These are phyloP conservation scores for Brachyalestes nurse DNA, from an alignment of 2,797 vertebrate genomes.

Conservation along the genomic window DNA sequence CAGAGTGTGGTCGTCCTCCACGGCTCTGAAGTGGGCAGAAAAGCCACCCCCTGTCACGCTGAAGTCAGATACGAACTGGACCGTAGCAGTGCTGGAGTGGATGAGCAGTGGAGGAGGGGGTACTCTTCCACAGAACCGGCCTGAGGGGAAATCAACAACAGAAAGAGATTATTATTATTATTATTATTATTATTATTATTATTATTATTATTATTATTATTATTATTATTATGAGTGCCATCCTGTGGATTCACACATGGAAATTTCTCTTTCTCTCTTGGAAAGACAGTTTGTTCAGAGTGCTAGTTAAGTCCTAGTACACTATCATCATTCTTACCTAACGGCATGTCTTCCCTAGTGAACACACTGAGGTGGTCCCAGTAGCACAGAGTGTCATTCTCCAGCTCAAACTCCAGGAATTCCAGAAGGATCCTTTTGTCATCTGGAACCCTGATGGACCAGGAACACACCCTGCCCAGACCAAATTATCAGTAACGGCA, in stretches of 20 bases:
- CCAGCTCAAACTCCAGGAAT: constrained; percentile 80
- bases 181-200: no score
- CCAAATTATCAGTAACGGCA: neutral
- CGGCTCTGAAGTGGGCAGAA: constrained; percentile 73
- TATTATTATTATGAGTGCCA: neutral
- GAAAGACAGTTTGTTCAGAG: neutral
- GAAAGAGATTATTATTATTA: neutral
- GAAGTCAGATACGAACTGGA: constrained; percentile 84
- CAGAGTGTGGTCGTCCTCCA: constrained; percentile 66
- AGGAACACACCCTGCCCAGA: constrained; percentile 77
- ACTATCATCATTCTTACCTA: constrained; percentile 74
- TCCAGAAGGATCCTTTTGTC: constrained; percentile 71
- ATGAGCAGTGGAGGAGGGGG: constrained; percentile 73
- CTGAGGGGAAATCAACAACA: constrained; percentile 64
- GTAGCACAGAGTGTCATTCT: constrained; percentile 74
- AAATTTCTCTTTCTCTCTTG: no score
- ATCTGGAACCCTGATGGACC: constrained; percentile 75
- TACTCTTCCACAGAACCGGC: constrained; percentile 78
- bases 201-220: no score
- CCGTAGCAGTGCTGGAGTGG: constrained; percentile 69
- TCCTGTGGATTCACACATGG: neutral
- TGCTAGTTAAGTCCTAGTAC: neutral
- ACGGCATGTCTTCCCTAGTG: constrained; percentile 64
- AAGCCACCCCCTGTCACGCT: constrained; percentile 79
- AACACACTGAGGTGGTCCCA: constrained; percentile 71